These are phyloP conservation scores for Glaucomys volans DNA, from an alignment of 2,113 vertebrate genomes.

Conservation along the genomic window DNA sequence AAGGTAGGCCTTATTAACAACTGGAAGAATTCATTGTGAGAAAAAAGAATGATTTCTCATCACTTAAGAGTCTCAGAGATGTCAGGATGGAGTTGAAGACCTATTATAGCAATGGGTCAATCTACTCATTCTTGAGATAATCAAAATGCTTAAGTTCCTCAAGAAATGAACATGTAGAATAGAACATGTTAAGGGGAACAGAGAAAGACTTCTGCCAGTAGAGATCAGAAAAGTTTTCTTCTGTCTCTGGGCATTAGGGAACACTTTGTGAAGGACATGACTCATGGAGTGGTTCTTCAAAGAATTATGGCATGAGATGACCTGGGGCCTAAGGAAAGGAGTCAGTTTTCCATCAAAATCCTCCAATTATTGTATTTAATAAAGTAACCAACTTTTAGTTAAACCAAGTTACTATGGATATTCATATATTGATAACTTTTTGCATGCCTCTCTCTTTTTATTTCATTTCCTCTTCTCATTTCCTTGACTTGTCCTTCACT, in stretches of 20 bases:
- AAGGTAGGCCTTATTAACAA: conserved; percentile 31
- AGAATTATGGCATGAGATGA: not conserved
- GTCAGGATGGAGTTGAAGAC: conserved; percentile 43
- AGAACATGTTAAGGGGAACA: not conserved
- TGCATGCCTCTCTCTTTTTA: not conserved
- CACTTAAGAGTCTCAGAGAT: not conserved
- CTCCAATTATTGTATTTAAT: not conserved
- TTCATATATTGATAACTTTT: not conserved
- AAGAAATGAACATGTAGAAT: not conserved
- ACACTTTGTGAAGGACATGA: not conserved
- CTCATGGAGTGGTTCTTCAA: not conserved
- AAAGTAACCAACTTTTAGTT: not conserved
- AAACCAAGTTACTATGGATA: not conserved
- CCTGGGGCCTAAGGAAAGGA: not conserved
- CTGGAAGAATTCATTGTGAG: conserved; percentile 6
- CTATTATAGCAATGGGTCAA: not conserved
- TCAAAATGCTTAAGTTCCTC: not conserved
- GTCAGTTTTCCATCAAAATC: not conserved
- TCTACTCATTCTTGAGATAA: conserved; percentile 1
- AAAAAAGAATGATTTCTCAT: conserved; percentile 31
- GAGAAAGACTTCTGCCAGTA: not conserved
- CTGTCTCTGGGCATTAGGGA: not conserved
- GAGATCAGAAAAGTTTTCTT: conserved; percentile 13
- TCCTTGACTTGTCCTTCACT: not conserved
- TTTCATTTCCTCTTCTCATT: not conserved